phyloP scores from a whole-genome alignment of 2,888 invertebrate species.

The Stenotaenia linearis region DNA sequence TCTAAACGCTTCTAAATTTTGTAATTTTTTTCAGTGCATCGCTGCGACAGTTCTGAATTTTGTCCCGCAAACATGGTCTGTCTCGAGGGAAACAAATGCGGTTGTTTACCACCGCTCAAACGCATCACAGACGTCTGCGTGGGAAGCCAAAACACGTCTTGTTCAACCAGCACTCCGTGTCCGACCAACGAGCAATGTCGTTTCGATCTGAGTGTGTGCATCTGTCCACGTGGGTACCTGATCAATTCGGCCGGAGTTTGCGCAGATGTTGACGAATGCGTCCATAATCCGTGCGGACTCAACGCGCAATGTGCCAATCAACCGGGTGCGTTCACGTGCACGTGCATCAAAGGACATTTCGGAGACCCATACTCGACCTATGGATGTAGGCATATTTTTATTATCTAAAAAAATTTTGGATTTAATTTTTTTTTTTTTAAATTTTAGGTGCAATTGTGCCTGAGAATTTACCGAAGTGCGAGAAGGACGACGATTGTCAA shows the following conservation, averaged over 20 bases:
- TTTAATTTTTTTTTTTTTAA: background rate
- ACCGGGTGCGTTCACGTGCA: slow-evolving; percentile 72
- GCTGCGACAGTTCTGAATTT: slow-evolving; percentile 26
- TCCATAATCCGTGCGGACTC: slow-evolving; percentile 61
- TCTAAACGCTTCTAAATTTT: background rate
- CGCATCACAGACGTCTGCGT: slow-evolving; percentile 35
- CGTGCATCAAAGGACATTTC: slow-evolving; percentile 73
- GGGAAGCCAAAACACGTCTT: slow-evolving; percentile 9
- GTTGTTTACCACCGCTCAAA: slow-evolving; percentile 31
- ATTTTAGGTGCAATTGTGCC: slow-evolving; percentile 1
- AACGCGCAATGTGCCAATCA: slow-evolving; percentile 72
- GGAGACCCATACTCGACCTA: slow-evolving; percentile 58
- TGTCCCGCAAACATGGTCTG: slow-evolving; percentile 36
- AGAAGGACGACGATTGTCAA: slow-evolving; percentile 34
- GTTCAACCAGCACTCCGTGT: slow-evolving; percentile 37
- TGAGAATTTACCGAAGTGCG: slow-evolving; percentile 15
- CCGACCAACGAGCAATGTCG: slow-evolving; percentile 58
- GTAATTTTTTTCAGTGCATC: slow-evolving; percentile 24
- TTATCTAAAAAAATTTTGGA: background rate
- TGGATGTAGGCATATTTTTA: slow-evolving; percentile 55
- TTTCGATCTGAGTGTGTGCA: slow-evolving; percentile 71
- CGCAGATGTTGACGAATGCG: slow-evolving; percentile 44
- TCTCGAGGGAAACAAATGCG: slow-evolving; percentile 31
- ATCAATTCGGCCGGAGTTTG: slow-evolving; percentile 74
- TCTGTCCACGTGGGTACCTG: slow-evolving; percentile 82